Percentiles rank a stretch among this genome's conserved stretches.
Evolutionary conservation across 2,113 vertebrate genomes (phyloP).

Genomic region (Tenrec ecaudatus): DNA sequence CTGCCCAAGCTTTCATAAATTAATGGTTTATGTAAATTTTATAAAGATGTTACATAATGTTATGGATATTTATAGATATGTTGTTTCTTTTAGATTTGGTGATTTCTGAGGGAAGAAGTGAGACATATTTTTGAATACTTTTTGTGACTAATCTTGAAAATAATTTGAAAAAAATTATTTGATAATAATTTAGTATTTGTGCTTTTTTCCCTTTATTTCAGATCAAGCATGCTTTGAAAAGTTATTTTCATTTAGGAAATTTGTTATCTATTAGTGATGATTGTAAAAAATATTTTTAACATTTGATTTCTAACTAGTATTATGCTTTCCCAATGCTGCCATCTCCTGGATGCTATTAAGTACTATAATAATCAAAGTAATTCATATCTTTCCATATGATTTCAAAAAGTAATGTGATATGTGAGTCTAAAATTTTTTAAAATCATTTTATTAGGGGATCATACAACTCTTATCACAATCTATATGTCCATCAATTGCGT

Average conservation of each 20-base stretch:
- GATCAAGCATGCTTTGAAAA: neutral
- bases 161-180: neutral
- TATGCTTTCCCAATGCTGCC: conserved; percentile 86
- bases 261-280: conserved; percentile 5
- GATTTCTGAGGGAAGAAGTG: neutral
- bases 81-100: neutral
- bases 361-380: conserved; percentile 20
- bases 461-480: too few species aligned
- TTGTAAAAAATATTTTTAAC: conserved; percentile 11
- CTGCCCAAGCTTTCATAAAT: neutral
- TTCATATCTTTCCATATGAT: neutral
- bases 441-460: too few species aligned
- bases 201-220: conserved; percentile 8
- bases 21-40: neutral
- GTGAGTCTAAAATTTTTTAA: neutral
- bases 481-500: too few species aligned
- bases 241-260: conserved; percentile 48
- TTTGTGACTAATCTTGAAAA: neutral
- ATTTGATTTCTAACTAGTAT: neutral
- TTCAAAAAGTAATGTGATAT: conserved; percentile 35
- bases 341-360: conserved; percentile 80
- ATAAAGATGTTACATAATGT: neutral
- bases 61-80: neutral
- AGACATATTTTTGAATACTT: neutral
- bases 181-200: conserved; percentile 33